A percentile compares a stretch with the other conserved stretches of the same genome.
Conservation (phyloP, 2,113 vertebrate species). For the Bubalus kerabau region DNA sequence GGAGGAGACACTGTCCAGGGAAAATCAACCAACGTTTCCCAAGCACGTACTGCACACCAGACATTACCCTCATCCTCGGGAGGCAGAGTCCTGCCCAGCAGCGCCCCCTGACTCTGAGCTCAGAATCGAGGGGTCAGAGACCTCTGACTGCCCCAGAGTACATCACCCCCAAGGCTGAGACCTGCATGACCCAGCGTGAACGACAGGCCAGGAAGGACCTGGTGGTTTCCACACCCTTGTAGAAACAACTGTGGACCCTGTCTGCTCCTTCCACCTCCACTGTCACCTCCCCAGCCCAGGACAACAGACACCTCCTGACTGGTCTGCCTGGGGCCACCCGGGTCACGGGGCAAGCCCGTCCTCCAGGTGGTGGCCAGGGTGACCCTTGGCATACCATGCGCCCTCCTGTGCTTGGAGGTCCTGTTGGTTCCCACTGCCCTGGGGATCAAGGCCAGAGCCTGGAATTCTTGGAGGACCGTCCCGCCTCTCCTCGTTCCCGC, state of each 20-base stretch:
- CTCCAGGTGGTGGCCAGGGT: background rate
- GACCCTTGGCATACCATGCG: background rate
- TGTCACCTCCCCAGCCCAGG: background rate
- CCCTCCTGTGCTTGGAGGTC: background rate
- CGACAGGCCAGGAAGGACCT: background rate
- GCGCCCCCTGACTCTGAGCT: too few species aligned
- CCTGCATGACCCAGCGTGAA: fast-evolving
- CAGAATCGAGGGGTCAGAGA: background rate
- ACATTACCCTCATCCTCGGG: background rate
- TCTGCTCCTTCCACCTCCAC: background rate
- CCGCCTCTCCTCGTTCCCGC: background rate
- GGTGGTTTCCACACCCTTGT: background rate
- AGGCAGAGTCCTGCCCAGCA: background rate
- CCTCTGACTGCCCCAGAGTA: background rate
- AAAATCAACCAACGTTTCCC: background rate
- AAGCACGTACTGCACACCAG: background rate
- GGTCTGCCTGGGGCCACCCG: background rate
- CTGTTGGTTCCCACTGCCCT: background rate
- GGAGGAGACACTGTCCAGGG: background rate
- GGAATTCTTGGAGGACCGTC: background rate
- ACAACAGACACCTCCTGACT: background rate
- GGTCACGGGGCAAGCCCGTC: background rate
- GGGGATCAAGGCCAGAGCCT: background rate
- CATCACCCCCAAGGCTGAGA: background rate
- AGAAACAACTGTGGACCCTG: background rate